These are phyloP conservation scores for Polypedilum vanderplanki DNA, from an alignment of 1,140 invertebrate species.

Conservation along the genomic window DNA sequence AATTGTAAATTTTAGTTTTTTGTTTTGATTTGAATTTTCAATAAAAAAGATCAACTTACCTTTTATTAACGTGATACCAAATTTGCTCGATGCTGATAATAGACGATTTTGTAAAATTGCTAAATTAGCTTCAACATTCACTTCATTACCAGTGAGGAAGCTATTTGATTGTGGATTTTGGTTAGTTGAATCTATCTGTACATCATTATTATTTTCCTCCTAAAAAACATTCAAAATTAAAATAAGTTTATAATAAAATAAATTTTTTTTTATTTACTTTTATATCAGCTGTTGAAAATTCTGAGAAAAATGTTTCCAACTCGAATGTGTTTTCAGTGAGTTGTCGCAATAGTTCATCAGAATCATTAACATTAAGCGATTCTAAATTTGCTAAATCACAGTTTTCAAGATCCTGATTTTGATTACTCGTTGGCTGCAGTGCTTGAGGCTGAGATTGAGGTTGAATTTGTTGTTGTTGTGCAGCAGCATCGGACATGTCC, in stretches of 20 bases:
- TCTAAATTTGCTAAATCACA: constrained; percentile 29
- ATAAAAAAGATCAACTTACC: neutral
- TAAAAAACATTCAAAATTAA: neutral
- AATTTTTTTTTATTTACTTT: constrained; percentile 42
- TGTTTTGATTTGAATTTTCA: neutral
- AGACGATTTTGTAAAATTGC: constrained; percentile 8
- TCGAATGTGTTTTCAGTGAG: constrained; percentile 45
- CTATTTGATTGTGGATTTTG: constrained; percentile 4
- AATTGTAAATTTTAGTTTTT: too few species aligned
- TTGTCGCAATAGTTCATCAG: constrained; percentile 43
- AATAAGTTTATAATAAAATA: neutral
- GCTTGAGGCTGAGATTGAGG: constrained; percentile 30
- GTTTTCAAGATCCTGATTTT: constrained; percentile 30
- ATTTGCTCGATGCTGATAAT: neutral
- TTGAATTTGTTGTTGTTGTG: neutral
- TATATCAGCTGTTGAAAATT: constrained; percentile 47
- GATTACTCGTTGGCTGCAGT: constrained; percentile 35
- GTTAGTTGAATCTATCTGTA: constrained; percentile 18
- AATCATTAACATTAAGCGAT: constrained; percentile 37
- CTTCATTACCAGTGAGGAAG: neutral
- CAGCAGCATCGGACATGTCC: neutral
- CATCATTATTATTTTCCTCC: constrained; percentile 22
- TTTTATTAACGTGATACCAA: constrained; percentile 21
- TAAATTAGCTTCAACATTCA: constrained; percentile 25
- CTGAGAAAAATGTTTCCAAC: constrained; percentile 49